Evolutionary conservation across 30 jellyfish, hydroid and myxozoan genomes (phyloP).

Genomic region (Chrysaora quinquecirrha): DNA sequence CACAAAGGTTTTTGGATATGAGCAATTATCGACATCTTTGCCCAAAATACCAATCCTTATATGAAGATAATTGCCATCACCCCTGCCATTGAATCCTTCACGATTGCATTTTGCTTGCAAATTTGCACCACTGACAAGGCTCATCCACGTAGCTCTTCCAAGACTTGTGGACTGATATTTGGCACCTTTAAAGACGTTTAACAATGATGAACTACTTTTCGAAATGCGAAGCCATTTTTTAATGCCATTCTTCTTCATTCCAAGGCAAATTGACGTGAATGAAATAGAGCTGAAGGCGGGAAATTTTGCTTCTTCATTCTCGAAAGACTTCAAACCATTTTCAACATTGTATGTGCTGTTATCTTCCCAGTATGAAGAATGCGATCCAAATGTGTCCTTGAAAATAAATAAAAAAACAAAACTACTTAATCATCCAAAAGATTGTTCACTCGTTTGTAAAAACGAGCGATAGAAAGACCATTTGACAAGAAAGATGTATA

Average conservation of each 20-base stretch:
- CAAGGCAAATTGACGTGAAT: constrained; percentile 35
- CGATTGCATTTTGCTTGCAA: constrained; percentile 55
- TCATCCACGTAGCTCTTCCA: constrained; percentile 42
- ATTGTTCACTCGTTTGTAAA: no score
- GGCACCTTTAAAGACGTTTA: constrained; percentile 9
- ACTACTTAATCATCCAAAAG: no score
- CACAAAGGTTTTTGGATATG: constrained; percentile 24
- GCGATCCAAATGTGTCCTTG: constrained; percentile 23
- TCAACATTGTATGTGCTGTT: constrained; percentile 1
- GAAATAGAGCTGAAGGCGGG: constrained; percentile 13
- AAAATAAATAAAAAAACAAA: no score
- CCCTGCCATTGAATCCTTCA: constrained; percentile 58
- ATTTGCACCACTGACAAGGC: constrained; percentile 21
- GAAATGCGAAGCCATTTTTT: constrained; percentile 15
- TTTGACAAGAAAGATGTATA: no score
- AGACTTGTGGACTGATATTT: constrained; percentile 3
- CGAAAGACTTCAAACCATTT: constrained; percentile 15
- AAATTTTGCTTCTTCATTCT: constrained; percentile 46
- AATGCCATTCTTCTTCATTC: constrained; percentile 13
- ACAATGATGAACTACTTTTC: constrained; percentile 1
- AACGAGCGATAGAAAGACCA: no score
- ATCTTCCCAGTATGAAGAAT: constrained; percentile 2
- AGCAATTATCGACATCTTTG: constrained; percentile 50
- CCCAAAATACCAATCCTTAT: constrained; percentile 45
- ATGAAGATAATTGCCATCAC: not conserved